phyloP scores from a whole-genome alignment of 2,888 invertebrate genomes.

The Dicyrtomina minuta region DNA sequence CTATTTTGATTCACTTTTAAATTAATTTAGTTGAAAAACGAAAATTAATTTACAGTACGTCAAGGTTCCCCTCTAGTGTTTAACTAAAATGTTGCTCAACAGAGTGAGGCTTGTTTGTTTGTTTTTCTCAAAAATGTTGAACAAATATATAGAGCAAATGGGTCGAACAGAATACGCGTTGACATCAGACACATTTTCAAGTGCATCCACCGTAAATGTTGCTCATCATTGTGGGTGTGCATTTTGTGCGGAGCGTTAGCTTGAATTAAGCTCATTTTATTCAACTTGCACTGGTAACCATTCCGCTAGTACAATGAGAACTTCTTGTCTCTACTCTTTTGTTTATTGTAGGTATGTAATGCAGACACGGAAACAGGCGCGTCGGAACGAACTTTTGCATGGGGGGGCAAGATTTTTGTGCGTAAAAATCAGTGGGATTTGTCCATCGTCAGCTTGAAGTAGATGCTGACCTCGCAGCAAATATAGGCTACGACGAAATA shows the following conservation, averaged over 20 bases:
- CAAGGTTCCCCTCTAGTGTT: too few species aligned
- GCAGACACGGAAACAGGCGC: too few species aligned
- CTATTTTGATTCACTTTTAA: too few species aligned
- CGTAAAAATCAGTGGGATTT: too few species aligned
- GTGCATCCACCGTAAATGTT: conserved; percentile 35
- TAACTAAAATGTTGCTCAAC: too few species aligned
- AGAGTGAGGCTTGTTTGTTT: neutral
- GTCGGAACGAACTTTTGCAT: too few species aligned
- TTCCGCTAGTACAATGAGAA: neutral
- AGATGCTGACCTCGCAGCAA: too few species aligned
- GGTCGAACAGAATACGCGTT: conserved; percentile 17
- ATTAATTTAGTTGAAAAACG: too few species aligned
- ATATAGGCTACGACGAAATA: too few species aligned
- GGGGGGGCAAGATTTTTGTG: too few species aligned
- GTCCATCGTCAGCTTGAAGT: too few species aligned
- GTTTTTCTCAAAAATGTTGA: neutral
- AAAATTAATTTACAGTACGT: too few species aligned
- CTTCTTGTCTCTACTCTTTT: neutral
- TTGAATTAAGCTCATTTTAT: conserved; percentile 14
- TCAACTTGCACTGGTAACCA: conserved; percentile 20
- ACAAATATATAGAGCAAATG: conserved; percentile 16
- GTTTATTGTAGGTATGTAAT: neutral
- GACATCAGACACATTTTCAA: conserved; percentile 34
- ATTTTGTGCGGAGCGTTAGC: neutral
- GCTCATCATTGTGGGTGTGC: conserved; percentile 31